Evolutionary conservation across 2,113 vertebrate genomes (phyloP), one percentile per base, ranked within the genome.

Genomic region (Gymnorhina tibicen): DNA sequence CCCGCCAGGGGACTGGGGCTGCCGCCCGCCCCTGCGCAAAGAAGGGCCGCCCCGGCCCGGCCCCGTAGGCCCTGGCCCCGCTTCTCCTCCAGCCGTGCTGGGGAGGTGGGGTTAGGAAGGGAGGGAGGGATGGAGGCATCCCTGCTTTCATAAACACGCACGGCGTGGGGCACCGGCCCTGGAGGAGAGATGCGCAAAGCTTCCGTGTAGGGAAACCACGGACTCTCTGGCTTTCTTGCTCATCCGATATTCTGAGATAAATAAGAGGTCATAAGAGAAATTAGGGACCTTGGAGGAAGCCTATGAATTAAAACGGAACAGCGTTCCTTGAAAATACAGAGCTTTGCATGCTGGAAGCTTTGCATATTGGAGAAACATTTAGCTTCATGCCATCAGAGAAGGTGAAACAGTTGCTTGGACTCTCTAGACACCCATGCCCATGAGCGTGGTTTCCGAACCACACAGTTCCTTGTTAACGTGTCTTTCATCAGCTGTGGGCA

Each of bases 191-290:
- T 16, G 49, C 1, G 3, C 32, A 10, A 23, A 62, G 22, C 37
- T n/a, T 59, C 39, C 2, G 1, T 2, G 32, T 4, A 28, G 44
- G 41, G 35, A 58, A 83, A 35, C 2, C 1, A 20, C 0, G 1
- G 24, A 4, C 2, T 27, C 56, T 28, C 35, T 0, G 2, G 32
- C 19, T 74, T 58, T 63, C 56, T 37, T 5, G 39, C 22, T 91
- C n/a, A 12, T 56, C 35, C 7, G 2, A 0, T 26, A 3, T 42
- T 62, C 59, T 13, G 59, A 44, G 50, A 19, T 15, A 64, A 60
- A 44, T 19, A 42, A 2, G 16, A 16, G n/a, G 37, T 77, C 62
- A 23, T 30, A 58, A 56, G 37, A 50, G 41, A 78, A 85, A 64
- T 7, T 41, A 13, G 21, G 5, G 30, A 28, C 23, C 23, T 5